These are phyloP conservation scores for Malurus leucopterus DNA, from an alignment of 2,797 vertebrate species.

Conservation along the genomic window DNA sequence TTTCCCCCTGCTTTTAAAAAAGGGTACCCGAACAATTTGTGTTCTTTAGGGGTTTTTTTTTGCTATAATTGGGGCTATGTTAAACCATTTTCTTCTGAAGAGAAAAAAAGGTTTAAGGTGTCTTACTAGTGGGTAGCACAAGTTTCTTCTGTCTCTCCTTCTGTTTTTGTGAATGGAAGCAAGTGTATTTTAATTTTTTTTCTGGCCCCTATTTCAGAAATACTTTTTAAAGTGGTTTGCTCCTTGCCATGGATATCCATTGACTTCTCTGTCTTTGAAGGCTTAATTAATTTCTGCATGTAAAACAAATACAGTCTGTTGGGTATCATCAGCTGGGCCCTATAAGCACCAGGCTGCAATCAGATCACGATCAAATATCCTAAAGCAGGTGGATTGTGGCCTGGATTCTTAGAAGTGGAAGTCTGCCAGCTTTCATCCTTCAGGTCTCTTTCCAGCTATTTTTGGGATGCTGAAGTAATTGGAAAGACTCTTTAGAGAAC, in stretches of 20 bases:
- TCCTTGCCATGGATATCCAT: not conserved
- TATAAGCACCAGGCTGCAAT: not conserved
- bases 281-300: not conserved
- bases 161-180: not conserved
- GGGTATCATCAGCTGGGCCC: not conserved
- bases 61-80: not conserved
- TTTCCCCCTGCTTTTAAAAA: accelerated
- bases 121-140: not conserved
- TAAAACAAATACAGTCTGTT: not conserved
- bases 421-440: not conserved
- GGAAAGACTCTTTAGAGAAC: constrained; percentile 1
- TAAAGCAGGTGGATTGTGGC: not conserved
- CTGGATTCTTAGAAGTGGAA: not conserved
- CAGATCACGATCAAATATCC: constrained; percentile 1
- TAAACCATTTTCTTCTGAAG: not conserved
- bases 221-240: not conserved
- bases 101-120: not conserved
- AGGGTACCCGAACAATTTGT: not conserved
- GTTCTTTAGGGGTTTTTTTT: not conserved
- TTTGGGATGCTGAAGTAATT: not conserved
- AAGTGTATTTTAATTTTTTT: not conserved
- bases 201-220: not conserved
- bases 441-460: not conserved
- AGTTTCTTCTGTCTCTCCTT: not conserved
- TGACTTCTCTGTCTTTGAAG: not conserved